phyloP scores from a whole-genome alignment of 2,797 vertebrate species.

The Iguana delicatissima region DNA sequence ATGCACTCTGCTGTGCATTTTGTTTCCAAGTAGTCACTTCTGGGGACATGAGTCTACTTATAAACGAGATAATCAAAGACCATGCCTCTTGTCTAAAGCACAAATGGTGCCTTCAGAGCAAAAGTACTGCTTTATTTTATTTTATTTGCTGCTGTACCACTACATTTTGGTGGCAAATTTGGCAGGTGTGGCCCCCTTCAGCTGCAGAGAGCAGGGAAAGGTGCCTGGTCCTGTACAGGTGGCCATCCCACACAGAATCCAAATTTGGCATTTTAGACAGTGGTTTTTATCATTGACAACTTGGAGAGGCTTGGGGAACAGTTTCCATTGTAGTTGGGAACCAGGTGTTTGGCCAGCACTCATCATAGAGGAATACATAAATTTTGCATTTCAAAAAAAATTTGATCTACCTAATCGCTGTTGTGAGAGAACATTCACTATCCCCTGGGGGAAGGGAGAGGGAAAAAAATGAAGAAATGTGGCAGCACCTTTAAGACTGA shows the following conservation, averaged over 20 bases:
- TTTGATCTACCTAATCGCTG: background rate
- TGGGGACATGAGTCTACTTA: background rate
- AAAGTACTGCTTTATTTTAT: background rate
- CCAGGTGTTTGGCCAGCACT: background rate
- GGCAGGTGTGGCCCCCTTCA: too few relatives aligned
- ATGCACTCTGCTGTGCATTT: too few relatives aligned
- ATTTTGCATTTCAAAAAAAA: too few relatives aligned
- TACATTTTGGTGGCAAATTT: too few relatives aligned
- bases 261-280: background rate
- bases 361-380: background rate
- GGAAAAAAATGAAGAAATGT: too few relatives aligned
- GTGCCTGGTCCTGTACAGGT: too few relatives aligned
- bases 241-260: background rate
- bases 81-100: background rate
- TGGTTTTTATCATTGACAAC: background rate
- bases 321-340: background rate
- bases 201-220: too few relatives aligned
- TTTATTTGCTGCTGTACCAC: too few relatives aligned
- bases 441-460: background rate
- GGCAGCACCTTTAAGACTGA: too few relatives aligned
- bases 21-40: too few relatives aligned
- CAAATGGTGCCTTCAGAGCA: too few relatives aligned
- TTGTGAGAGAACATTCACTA: background rate
- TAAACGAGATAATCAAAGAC: background rate
- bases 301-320: background rate